These are phyloP conservation scores for Nannoperca australis DNA, from an alignment of 2,797 vertebrate genomes.

Conservation along the genomic window DNA sequence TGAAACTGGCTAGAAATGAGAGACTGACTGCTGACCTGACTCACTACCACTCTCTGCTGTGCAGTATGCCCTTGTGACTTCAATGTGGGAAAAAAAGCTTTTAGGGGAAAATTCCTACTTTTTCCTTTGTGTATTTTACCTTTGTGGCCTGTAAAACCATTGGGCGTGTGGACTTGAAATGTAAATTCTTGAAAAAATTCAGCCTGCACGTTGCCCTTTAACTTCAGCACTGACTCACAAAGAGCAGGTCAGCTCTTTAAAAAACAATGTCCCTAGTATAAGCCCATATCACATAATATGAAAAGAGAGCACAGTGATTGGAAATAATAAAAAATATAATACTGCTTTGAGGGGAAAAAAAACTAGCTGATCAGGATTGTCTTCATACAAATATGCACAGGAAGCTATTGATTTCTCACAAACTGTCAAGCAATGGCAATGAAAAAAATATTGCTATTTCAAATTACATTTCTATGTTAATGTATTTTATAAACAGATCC, in stretches of 20 bases:
- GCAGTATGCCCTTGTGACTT: neutral
- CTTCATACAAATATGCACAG: neutral
- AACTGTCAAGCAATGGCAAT: slow-evolving; percentile 11
- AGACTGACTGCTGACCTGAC: neutral
- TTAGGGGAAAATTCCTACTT: no score
- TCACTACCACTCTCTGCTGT: neutral
- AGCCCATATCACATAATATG: neutral
- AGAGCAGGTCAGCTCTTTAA: neutral
- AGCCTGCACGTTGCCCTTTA: neutral
- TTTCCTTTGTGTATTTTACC: neutral
- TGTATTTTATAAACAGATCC: slow-evolving; percentile 12
- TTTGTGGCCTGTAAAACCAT: neutral
- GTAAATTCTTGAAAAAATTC: neutral
- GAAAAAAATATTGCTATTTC: slow-evolving; percentile 8
- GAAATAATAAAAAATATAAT: slow-evolving; percentile 8
- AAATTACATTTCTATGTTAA: slow-evolving; percentile 7
- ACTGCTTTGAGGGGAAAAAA: neutral
- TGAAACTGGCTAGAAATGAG: neutral
- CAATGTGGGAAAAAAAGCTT: neutral
- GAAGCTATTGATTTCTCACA: slow-evolving; percentile 13
- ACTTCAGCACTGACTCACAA: neutral
- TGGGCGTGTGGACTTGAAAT: neutral
- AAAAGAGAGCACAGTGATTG: neutral
- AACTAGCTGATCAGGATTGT: neutral
- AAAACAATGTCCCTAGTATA: neutral